Base-by-base conservation (phyloP, 1,140 invertebrate genomes). In the Adelges cooleyi region DNA sequence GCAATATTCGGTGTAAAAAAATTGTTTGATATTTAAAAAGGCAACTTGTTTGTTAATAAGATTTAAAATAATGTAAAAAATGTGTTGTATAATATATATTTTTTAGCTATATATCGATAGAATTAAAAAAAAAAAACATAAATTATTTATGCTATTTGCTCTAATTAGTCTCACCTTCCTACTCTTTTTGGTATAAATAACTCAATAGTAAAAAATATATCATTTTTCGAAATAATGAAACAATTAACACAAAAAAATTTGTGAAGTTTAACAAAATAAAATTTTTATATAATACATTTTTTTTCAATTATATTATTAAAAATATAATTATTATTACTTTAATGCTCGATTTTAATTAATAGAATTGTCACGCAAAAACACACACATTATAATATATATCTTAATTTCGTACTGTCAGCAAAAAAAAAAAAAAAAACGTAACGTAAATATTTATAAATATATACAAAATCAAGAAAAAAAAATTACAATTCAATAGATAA, bases 151-250 rank as follows among this genome's bases (percentile, higher is more conserved):
- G 3, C 4, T 8, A 18, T 29, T 46, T 62, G n/a, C 44, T 62
- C 33, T 29, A 27, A 62, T 62, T 62, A 62, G 56, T 62, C n/a
- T 62, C 5, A 6, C 38, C 44, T 44, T 59, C 27, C 54, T 59
- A 59, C 17, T 46, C 18, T 46, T 46, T 33, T 62, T 36, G 42
- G 2, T 62, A 62, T 62, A 33, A 62, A 48, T 40, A 59, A 59
- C 56, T 62, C 56, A 48, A 62, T 62, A 62, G 56, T 62, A 62
- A 48, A 62, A 62, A 62, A 62, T 62, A 62, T 62, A 62, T 62
- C 17, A 48, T 33, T 48, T 46, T 62, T 46, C 33, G 33, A 62
- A 62, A 62, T 27, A 62, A 53, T 53, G 51, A 53, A 53, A 53
- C 51, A 53, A 62, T 62, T 33, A 1, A 42, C 56, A 62, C 56